Conservation (phyloP, 2,113 vertebrate species). For the Delphinapterus leucas region DNA sequence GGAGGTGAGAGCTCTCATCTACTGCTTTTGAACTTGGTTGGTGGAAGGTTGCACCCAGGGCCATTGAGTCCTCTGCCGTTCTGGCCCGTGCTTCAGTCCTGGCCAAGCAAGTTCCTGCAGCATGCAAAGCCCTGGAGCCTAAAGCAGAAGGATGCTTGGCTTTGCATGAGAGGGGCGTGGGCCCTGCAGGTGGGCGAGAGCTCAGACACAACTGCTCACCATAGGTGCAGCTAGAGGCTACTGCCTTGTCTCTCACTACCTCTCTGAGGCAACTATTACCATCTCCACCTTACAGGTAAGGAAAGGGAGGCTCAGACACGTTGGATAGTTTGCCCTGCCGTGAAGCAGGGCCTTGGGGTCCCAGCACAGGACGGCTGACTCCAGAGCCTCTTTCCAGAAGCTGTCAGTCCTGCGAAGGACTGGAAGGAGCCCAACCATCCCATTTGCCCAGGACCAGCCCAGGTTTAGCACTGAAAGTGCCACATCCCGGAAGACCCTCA, state of each 20-base stretch:
- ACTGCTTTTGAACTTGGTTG: not conserved
- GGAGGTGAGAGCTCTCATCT: no score
- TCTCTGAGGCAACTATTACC: no score
- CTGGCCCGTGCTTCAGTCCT: not conserved
- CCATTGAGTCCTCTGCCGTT: not conserved
- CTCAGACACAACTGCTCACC: not conserved
- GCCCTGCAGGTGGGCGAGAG: not conserved
- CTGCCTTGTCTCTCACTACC: no score
- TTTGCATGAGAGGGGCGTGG: not conserved
- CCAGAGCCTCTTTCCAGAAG: not conserved
- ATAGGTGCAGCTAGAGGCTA: not conserved
- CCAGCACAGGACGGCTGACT: not conserved
- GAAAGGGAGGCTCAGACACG: not conserved
- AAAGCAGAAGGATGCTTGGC: not conserved
- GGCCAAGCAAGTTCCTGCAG: not conserved
- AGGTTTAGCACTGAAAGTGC: not conserved
- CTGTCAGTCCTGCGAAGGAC: not conserved
- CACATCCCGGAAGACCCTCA: rapidly evolving
- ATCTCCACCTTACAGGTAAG: not conserved
- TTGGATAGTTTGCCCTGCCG: not conserved
- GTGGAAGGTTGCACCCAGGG: not conserved
- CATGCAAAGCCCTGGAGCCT: not conserved
- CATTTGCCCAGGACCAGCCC: not conserved
- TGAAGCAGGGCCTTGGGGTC: not conserved
- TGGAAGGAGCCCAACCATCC: not conserved